Conservation (phyloP, 2,113 vertebrate species). For the Sinocyclocheilus rhinocerous region DNA sequence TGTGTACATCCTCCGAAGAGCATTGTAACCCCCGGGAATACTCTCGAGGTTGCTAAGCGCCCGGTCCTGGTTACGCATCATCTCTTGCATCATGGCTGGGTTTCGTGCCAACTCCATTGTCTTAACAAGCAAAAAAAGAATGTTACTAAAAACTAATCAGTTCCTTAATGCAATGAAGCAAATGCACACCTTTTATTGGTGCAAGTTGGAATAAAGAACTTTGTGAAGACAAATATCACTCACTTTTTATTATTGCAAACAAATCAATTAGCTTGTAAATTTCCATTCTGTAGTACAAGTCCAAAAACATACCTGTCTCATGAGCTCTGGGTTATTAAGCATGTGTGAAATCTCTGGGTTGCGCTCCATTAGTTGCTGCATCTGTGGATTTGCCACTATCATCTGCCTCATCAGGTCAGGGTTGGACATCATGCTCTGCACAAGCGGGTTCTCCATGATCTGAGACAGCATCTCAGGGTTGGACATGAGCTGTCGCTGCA, state of each 20-base stretch:
- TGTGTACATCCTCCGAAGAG: constrained; percentile 97
- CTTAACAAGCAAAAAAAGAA: constrained; percentile 65
- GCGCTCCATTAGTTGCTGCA: constrained; percentile 98
- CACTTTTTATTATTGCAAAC: too few relatives aligned
- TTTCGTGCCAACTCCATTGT: constrained; percentile 98
- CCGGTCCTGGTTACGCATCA: constrained; percentile 99
- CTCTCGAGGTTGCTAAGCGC: constrained; percentile 98
- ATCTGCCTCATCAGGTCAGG: constrained; percentile 97
- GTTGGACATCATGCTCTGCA: constrained; percentile 99
- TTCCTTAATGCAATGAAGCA: too few relatives aligned
- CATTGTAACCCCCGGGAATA: constrained; percentile 97
- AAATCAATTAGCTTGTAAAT: too few relatives aligned
- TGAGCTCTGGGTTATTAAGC: constrained; percentile 98
- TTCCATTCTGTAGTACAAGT: too few relatives aligned
- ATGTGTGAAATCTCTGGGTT: constrained; percentile 99
- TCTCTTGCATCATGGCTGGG: constrained; percentile 99
- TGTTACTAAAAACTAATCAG: too few relatives aligned
- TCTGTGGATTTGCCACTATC: constrained; percentile 99
- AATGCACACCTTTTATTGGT: too few relatives aligned
- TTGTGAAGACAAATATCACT: too few relatives aligned
- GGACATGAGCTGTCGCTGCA: constrained; percentile 99
- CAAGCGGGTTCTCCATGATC: constrained; percentile 99
- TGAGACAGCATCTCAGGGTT: constrained; percentile 98
- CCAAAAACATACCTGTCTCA: constrained; percentile 87
- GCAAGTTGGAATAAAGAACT: too few relatives aligned